Conservation (phyloP, 2,113 vertebrate species). For the Chascanopsetta lugubris region DNA sequence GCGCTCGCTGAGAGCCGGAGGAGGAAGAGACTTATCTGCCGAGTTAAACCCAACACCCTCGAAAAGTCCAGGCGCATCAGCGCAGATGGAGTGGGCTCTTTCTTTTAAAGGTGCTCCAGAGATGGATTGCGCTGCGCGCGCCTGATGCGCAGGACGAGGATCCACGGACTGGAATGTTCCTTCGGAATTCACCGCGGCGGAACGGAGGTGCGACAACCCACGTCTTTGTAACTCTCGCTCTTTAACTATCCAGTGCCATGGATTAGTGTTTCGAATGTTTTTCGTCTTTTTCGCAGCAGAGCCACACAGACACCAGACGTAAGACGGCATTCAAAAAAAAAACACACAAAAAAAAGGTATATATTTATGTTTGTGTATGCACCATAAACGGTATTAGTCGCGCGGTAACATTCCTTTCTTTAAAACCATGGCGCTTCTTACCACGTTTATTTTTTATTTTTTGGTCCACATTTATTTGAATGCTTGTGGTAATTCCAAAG, state of each 20-base stretch:
- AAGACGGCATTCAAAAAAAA: slow-evolving; percentile 63
- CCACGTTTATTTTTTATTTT: slow-evolving; percentile 10
- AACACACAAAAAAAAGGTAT: too few relatives aligned
- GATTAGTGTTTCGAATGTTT: slow-evolving; percentile 59
- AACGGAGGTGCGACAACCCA: slow-evolving; percentile 68
- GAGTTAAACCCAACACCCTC: slow-evolving; percentile 66
- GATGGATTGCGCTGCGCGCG: slow-evolving; percentile 52
- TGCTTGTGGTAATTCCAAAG: slow-evolving; percentile 65
- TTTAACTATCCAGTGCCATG: slow-evolving; percentile 57
- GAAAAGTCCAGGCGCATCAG: slow-evolving; percentile 66
- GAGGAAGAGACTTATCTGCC: slow-evolving; percentile 62
- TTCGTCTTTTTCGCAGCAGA: slow-evolving; percentile 54
- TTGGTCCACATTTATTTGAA: slow-evolving; percentile 72
- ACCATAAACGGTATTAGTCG: slow-evolving; percentile 62
- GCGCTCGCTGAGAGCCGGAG: slow-evolving; percentile 44
- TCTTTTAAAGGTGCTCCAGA: slow-evolving; percentile 63
- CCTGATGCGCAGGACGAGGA: slow-evolving; percentile 60
- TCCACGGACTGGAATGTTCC: slow-evolving; percentile 68
- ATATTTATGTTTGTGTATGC: slow-evolving; percentile 64
- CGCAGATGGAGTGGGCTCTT: slow-evolving; percentile 53
- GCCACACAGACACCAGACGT: slow-evolving; percentile 74
- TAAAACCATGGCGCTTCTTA: slow-evolving; percentile 71
- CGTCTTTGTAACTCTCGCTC: slow-evolving; percentile 55
- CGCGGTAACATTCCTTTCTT: slow-evolving; percentile 68
- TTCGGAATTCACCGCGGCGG: slow-evolving; percentile 56